Conservation (phyloP, 2,888 invertebrate genomes). For the Nomada goodeniana region DNA sequence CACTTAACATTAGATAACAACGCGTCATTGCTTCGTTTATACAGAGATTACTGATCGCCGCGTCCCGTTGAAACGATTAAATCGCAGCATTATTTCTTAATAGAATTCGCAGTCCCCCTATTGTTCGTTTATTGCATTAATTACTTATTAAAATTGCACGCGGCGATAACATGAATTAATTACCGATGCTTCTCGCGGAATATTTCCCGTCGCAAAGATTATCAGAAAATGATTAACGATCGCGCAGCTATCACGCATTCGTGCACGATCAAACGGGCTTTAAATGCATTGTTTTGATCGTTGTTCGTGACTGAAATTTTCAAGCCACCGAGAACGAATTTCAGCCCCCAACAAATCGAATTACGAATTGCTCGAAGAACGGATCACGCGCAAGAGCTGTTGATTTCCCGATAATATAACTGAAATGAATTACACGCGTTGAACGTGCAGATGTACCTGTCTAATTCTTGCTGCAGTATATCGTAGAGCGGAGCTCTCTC, state of each 20-base stretch:
- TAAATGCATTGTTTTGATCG: neutral
- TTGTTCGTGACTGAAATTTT: neutral
- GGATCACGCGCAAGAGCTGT: neutral
- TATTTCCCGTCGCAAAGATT: neutral
- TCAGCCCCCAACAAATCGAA: too few relatives aligned
- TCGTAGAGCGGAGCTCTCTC: slow-evolving; percentile 79
- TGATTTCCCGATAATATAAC: neutral
- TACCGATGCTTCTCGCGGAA: neutral
- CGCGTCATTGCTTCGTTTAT: neutral
- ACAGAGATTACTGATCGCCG: neutral
- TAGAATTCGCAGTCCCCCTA: neutral
- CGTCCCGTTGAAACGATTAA: neutral
- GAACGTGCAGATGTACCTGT: slow-evolving; percentile 71
- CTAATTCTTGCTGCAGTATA: slow-evolving; percentile 83
- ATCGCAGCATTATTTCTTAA: neutral
- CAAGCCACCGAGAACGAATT: too few relatives aligned
- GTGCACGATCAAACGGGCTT: neutral
- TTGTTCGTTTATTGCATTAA: neutral
- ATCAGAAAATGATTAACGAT: neutral
- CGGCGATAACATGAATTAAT: neutral
- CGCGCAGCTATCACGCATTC: too few relatives aligned
- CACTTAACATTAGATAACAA: neutral
- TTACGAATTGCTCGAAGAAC: neutral
- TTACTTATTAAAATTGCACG: neutral
- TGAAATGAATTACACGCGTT: neutral